These are phyloP conservation scores for Apis cerana DNA, from an alignment of 1,140 invertebrate species.

Conservation along the genomic window DNA sequence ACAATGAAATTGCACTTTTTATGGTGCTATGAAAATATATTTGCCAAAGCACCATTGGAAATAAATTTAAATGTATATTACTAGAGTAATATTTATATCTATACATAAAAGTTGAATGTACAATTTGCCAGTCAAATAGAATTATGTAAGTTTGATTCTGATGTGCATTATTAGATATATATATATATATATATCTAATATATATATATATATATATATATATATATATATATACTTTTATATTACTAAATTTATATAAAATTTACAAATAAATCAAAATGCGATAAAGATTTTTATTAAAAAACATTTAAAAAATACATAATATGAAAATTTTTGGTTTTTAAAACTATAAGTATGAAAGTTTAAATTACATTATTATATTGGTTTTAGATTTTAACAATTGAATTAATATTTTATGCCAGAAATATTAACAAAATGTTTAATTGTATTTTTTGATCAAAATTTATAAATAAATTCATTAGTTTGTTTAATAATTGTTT, in stretches of 20 bases:
- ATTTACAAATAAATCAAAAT: background rate
- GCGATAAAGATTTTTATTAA: background rate
- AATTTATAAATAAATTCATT: conserved; percentile 13
- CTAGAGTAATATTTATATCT: conserved; percentile 74
- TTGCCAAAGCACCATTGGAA: conserved; percentile 69
- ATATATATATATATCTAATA: too few relatives aligned
- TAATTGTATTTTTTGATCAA: conserved; percentile 32
- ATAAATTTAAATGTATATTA: conserved; percentile 55
- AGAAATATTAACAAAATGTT: conserved; percentile 13
- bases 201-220: conserved; percentile 32
- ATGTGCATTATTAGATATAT: conserved; percentile 35
- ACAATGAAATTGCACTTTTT: conserved; percentile 53
- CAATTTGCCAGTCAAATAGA: conserved; percentile 54
- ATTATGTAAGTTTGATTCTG: conserved; percentile 46
- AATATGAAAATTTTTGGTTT: background rate
- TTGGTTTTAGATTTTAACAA: conserved; percentile 14
- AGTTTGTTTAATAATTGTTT: conserved; percentile 9
- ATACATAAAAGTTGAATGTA: conserved; percentile 65
- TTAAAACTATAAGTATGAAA: conserved; percentile 13
- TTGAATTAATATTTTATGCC: conserved; percentile 1
- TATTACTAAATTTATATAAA: conserved; percentile 3
- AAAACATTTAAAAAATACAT: background rate
- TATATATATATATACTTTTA: conserved; percentile 30
- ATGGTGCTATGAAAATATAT: conserved; percentile 73
- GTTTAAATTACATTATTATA: background rate